phyloP scores from a whole-genome alignment of 2,113 vertebrate species.

The Anoura caudifer region DNA sequence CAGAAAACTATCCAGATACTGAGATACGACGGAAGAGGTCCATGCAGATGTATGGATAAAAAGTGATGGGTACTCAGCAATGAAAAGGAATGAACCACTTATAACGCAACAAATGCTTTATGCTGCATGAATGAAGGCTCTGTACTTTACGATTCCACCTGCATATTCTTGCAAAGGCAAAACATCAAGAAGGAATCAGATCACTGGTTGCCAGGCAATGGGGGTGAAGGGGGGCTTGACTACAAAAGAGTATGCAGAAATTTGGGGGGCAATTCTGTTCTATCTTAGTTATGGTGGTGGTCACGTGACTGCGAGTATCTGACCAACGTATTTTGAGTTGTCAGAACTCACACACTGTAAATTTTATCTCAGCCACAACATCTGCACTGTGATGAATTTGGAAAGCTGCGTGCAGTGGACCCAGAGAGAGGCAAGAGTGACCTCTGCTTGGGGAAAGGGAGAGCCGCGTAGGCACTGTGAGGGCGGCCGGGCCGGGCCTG shows the following conservation, averaged over 20 bases:
- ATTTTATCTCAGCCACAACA: neutral
- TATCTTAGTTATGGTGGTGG: neutral
- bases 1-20: neutral
- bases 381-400: neutral
- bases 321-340: neutral
- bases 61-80: neutral
- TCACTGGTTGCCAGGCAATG: neutral
- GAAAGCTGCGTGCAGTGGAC: neutral
- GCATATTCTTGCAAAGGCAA: neutral
- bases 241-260: neutral
- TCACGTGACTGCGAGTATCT: rapidly evolving
- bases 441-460: neutral
- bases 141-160: neutral
- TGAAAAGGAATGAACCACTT: neutral
- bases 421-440: neutral
- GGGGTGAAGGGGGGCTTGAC: neutral
- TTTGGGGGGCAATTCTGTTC: neutral
- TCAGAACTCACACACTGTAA: neutral
- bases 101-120: neutral
- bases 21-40: neutral
- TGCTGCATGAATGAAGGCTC: neutral
- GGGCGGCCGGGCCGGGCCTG: neutral
- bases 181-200: neutral
- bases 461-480: neutral
- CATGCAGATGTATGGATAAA: neutral